A percentile compares a stretch with the other conserved stretches of the same genome.
Evolutionary conservation across 2,113 vertebrate species (phyloP).

Genomic region (Equus przewalskii): DNA sequence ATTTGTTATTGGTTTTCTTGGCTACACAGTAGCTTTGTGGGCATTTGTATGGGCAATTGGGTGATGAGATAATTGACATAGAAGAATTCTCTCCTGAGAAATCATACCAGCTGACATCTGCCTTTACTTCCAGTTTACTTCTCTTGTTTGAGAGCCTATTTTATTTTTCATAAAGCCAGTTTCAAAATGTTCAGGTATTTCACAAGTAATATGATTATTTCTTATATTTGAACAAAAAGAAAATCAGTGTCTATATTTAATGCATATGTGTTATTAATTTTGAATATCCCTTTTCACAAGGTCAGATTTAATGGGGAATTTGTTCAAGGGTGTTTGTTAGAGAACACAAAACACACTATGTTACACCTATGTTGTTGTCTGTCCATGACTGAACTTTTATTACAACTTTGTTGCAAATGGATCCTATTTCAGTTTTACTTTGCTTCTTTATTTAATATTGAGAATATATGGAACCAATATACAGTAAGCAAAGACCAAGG

Average conservation of each 20-base stretch:
- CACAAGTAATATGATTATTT: constrained; percentile 27
- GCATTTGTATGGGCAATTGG: neutral
- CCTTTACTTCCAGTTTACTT: neutral
- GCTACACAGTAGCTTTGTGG: constrained; percentile 12
- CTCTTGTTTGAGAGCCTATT: neutral
- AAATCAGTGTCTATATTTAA: constrained; percentile 2
- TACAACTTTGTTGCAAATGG: neutral
- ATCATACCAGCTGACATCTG: neutral
- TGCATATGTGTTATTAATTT: neutral
- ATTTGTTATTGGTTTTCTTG: constrained; percentile 38
- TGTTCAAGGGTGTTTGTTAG: neutral
- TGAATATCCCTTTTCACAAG: constrained; percentile 23
- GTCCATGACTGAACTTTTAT: neutral
- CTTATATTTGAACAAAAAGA: neutral
- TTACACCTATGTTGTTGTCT: neutral
- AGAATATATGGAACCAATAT: constrained; percentile 36
- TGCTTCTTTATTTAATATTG: constrained; percentile 52
- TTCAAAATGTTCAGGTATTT: neutral
- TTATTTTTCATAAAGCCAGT: neutral
- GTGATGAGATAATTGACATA: constrained; percentile 8
- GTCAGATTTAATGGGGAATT: constrained; percentile 23
- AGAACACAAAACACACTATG: neutral
- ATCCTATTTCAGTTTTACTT: constrained; percentile 33
- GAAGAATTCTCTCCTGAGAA: neutral
- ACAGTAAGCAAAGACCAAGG: neutral